A percentile compares a stretch with the other conserved stretches of the same genome.
Conservation (phyloP, 1,140 invertebrate species). For the Monochamus saltuarius region DNA sequence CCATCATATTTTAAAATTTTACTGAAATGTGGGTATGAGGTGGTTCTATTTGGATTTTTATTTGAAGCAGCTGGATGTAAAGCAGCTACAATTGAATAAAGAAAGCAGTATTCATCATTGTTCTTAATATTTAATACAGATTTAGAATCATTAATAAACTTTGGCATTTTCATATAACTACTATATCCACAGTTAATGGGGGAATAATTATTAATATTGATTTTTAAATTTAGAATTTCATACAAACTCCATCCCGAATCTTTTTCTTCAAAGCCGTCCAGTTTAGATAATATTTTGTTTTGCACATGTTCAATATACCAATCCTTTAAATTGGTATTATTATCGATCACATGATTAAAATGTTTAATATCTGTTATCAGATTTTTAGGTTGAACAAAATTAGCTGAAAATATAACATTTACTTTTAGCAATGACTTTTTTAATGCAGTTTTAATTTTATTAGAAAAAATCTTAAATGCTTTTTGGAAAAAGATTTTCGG, state of each 20-base stretch:
- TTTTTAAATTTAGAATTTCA: slow-evolving; percentile 36
- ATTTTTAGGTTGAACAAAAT: slow-evolving; percentile 21
- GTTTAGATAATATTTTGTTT: slow-evolving; percentile 24
- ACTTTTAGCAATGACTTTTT: slow-evolving; percentile 19
- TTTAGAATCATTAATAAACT: slow-evolving; percentile 15
- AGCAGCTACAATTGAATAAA: slow-evolving; percentile 23
- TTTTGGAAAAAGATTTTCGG: slow-evolving; percentile 13
- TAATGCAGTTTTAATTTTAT: slow-evolving; percentile 14
- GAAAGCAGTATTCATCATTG: slow-evolving; percentile 27
- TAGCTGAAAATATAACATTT: slow-evolving; percentile 19
- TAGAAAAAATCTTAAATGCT: slow-evolving; percentile 3
- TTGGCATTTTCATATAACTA: slow-evolving; percentile 15
- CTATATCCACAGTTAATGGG: slow-evolving; percentile 18
- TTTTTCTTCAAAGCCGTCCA: slow-evolving; percentile 41
- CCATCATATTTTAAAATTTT: slow-evolving; percentile 29
- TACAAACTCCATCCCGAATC: slow-evolving; percentile 46
- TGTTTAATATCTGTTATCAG: too few species aligned
- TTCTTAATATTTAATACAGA: slow-evolving; percentile 20
- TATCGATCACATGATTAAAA: slow-evolving; percentile 20
- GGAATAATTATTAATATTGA: slow-evolving; percentile 39
- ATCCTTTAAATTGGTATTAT: slow-evolving; percentile 17
- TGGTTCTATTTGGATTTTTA: slow-evolving; percentile 11
- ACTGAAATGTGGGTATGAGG: slow-evolving; percentile 22
- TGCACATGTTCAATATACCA: slow-evolving; percentile 23
- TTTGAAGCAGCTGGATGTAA: slow-evolving; percentile 5